Evolutionary conservation across 2,797 vertebrate genomes (phyloP).

Genomic region (Euthynnus affinis): DNA sequence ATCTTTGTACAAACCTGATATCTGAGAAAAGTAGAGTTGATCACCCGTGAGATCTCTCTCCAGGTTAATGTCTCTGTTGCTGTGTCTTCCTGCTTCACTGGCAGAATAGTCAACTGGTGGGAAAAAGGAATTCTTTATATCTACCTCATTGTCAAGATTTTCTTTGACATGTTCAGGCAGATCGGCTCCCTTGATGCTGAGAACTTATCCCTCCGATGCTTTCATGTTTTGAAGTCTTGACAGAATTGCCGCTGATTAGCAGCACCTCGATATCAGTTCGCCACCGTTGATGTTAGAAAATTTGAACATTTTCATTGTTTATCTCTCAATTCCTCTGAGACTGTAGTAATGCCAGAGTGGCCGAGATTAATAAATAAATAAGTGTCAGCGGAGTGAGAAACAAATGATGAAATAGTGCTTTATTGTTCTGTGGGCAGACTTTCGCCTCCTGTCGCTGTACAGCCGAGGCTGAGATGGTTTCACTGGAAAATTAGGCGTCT

Average conservation of each 20-base stretch:
- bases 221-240: slow-evolving; percentile 28
- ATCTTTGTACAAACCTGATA: slow-evolving; percentile 28
- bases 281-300: background rate
- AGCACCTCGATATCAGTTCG: slow-evolving; percentile 7
- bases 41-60: slow-evolving; percentile 28
- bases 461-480: slow-evolving; percentile 66
- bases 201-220: slow-evolving; percentile 14
- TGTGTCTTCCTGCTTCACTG: background rate
- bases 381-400: slow-evolving; percentile 31
- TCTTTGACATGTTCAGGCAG: slow-evolving; percentile 9
- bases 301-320: slow-evolving; percentile 24
- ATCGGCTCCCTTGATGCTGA: slow-evolving; percentile 21
- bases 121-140: slow-evolving; percentile 1
- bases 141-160: slow-evolving; percentile 25
- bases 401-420: slow-evolving; percentile 64
- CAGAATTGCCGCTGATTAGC: slow-evolving; percentile 38
- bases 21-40: slow-evolving; percentile 33
- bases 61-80: slow-evolving; percentile 23
- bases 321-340: slow-evolving; percentile 39
- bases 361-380: slow-evolving; percentile 44
- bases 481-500: slow-evolving; percentile 78
- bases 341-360: slow-evolving; percentile 25
- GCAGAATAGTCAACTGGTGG: slow-evolving; percentile 11
- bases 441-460: slow-evolving; percentile 48
- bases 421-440: slow-evolving; percentile 48